These are phyloP conservation scores for Perognathus longimembris DNA, from an alignment of 2,113 vertebrate genomes.

Conservation along the genomic window DNA sequence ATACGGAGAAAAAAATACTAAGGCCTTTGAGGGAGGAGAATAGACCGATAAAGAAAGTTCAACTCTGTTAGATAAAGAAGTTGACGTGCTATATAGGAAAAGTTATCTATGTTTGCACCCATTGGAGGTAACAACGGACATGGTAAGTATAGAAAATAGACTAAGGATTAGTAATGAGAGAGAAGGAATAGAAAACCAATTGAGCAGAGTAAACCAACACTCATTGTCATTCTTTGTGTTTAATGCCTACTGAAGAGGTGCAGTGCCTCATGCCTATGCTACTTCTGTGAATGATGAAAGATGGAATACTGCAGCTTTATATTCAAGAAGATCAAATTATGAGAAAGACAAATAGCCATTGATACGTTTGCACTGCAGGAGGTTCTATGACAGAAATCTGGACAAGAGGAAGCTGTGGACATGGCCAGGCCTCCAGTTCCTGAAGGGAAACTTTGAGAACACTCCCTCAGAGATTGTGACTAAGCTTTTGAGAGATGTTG, in stretches of 20 bases:
- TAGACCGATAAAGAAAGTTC: neutral
- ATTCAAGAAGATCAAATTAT: neutral
- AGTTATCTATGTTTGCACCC: neutral
- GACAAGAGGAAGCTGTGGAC: rapidly evolving
- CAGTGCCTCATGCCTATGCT: neutral
- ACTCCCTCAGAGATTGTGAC: neutral
- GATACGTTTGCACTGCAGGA: neutral
- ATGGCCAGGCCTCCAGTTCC: neutral
- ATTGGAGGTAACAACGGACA: neutral
- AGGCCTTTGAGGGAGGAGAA: neutral
- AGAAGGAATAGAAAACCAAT: neutral
- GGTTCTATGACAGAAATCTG: neutral
- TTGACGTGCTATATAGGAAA: neutral
- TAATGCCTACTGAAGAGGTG: neutral
- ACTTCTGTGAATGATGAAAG: neutral
- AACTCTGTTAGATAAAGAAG: neutral
- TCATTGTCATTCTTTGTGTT: neutral
- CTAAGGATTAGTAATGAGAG: neutral
- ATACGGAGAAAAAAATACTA: neutral
- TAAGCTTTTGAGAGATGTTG: neutral
- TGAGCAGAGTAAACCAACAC: neutral
- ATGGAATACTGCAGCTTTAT: neutral
- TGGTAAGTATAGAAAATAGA: neutral
- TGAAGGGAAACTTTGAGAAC: neutral
- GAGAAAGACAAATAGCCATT: neutral